Evolutionary conservation across 2,113 vertebrate species (phyloP).

Genomic region (Cavia porcellus): DNA sequence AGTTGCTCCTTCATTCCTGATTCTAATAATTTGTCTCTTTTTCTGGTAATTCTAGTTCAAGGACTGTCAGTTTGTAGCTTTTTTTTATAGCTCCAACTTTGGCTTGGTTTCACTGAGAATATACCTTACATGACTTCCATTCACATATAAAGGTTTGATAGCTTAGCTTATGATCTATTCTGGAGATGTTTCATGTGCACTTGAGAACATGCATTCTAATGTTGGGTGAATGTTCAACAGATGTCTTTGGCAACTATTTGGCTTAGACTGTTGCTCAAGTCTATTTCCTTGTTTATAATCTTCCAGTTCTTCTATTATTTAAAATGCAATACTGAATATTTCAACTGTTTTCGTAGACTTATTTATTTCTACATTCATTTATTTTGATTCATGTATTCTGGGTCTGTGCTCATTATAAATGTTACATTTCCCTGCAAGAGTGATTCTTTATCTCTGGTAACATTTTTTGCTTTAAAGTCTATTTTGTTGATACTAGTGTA

Average conservation of each 20-base stretch:
- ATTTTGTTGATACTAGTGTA: conserved; percentile 50
- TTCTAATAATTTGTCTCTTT: conserved; percentile 47
- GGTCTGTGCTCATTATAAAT: conserved; percentile 25
- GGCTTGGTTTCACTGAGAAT: neutral
- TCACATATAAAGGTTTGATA: conserved; percentile 9
- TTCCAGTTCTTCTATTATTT: conserved; percentile 13
- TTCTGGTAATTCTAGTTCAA: conserved; percentile 2
- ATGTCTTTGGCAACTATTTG: neutral
- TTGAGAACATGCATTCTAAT: conserved; percentile 4
- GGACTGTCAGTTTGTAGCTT: neutral
- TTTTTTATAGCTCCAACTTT: conserved; percentile 42
- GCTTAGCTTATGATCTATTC: neutral
- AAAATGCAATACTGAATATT: neutral
- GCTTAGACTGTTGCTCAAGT: neutral
- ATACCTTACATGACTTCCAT: neutral
- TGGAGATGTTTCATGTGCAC: neutral
- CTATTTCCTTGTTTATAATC: conserved; percentile 9
- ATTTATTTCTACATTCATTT: conserved; percentile 35
- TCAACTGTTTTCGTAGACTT: conserved; percentile 25
- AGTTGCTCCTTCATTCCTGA: neutral
- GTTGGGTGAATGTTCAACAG: neutral
- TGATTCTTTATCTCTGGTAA: neutral
- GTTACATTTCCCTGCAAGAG: conserved; percentile 24
- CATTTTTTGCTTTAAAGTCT: conserved; percentile 49
- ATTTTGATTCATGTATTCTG: conserved; percentile 54